These are phyloP conservation scores for Agrilus cyanescens DNA, from an alignment of 2,888 invertebrate species.

Conservation along the genomic window DNA sequence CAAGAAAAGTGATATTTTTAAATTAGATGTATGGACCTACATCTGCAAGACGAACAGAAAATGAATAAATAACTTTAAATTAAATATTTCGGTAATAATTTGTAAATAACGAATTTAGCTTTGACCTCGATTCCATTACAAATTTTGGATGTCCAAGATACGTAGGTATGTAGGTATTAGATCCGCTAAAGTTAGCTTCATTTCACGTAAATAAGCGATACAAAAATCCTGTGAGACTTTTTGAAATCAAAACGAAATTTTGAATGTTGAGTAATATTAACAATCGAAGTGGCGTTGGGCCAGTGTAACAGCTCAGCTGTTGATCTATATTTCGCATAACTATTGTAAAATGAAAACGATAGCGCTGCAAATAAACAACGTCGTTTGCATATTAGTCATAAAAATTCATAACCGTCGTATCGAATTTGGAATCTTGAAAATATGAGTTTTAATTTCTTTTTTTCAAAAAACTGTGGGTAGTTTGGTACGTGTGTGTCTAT, in stretches of 20 bases:
- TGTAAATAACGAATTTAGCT: too few relatives aligned
- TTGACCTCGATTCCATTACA: too few relatives aligned
- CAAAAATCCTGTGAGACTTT: background rate
- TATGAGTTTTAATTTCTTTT: constrained; percentile 3
- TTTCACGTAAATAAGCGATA: background rate
- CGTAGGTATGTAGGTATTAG: too few relatives aligned
- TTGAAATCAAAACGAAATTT: background rate
- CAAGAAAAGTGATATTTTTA: too few relatives aligned
- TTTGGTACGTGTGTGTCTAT: constrained; percentile 15
- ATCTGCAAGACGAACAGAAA: too few relatives aligned
- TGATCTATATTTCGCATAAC: constrained; percentile 17
- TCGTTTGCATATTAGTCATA: too few relatives aligned
- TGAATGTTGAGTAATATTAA: constrained; percentile 3
- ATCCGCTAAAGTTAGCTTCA: background rate
- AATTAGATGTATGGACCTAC: too few relatives aligned
- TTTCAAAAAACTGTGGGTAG: constrained; percentile 3
- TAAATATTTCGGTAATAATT: too few relatives aligned
- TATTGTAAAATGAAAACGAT: too few relatives aligned
- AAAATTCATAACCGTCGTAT: background rate
- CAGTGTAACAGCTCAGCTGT: constrained; percentile 28
- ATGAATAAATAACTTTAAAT: too few relatives aligned
- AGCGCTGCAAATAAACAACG: too few relatives aligned
- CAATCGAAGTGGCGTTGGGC: constrained; percentile 18
- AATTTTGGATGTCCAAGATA: too few relatives aligned
- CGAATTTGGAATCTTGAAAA: constrained; percentile 1